Percentiles rank a stretch among this genome's conserved stretches.
Conservation (phyloP, 2,113 vertebrate genomes). For the Syngnathoides biaculeatus region DNA sequence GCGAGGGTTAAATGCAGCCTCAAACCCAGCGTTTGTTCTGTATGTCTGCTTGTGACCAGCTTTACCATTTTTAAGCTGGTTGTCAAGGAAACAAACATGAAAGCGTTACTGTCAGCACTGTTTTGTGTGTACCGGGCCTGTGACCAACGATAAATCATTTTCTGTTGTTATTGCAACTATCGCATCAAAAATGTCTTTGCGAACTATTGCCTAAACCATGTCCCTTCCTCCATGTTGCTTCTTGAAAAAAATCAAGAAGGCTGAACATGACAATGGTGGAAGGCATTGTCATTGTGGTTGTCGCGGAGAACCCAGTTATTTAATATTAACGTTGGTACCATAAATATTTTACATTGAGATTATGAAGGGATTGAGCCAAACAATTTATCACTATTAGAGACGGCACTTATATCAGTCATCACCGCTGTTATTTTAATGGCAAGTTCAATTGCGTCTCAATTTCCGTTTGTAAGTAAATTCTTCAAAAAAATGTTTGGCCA, state of each 20-base stretch:
- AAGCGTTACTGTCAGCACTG: background rate
- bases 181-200: background rate
- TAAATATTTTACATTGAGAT: background rate
- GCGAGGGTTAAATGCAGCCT: background rate
- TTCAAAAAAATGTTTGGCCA: no score
- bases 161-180: background rate
- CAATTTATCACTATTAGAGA: background rate
- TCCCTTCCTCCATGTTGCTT: background rate
- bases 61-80: background rate
- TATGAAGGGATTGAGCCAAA: background rate
- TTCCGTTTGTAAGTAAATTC: no score
- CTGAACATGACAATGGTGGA: background rate
- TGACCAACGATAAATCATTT: background rate
- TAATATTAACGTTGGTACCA: background rate
- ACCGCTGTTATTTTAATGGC: background rate
- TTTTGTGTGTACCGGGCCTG: background rate
- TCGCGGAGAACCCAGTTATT: background rate
- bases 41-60: background rate
- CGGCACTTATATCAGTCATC: background rate
- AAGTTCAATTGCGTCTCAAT: background rate
- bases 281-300: background rate
- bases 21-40: background rate
- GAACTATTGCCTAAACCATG: background rate
- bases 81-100: background rate
- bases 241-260: background rate